Evolutionary conservation across 2,797 vertebrate genomes (phyloP).

Genomic region (Hemibagrus guttatus): DNA sequence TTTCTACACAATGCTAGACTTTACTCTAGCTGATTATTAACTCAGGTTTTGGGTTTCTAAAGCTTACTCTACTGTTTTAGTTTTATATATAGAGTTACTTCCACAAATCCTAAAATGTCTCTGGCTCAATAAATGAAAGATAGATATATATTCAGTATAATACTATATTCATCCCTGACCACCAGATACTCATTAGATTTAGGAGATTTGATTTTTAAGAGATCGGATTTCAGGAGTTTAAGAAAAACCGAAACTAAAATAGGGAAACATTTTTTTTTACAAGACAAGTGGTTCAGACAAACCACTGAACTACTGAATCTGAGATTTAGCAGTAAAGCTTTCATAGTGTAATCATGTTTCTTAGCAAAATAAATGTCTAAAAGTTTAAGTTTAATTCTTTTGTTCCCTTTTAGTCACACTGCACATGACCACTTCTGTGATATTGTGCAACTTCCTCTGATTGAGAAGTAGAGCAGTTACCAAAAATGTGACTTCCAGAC

Average conservation of each 20-base stretch:
- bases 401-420: conserved; percentile 10
- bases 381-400: conserved; percentile 3
- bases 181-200: neutral
- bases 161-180: neutral
- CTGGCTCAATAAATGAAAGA: neutral
- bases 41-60: conserved; percentile 47
- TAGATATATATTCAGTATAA: neutral
- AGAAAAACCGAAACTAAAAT: neutral
- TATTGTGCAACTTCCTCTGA: conserved; percentile 58
- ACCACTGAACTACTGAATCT: neutral
- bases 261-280: neutral
- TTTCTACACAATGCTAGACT: conserved; percentile 51
- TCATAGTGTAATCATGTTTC: neutral
- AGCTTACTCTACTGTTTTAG: conserved; percentile 46
- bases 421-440: conserved; percentile 29
- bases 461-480: conserved; percentile 46
- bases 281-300: too few relatives aligned
- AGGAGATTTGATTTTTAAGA: neutral
- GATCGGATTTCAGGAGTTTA: neutral
- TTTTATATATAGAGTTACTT: conserved; percentile 54
- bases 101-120: conserved; percentile 45
- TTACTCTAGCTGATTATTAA: conserved; percentile 54
- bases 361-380: neutral
- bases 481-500: conserved; percentile 40
- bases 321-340: neutral